Conservation (phyloP, 1,140 invertebrate species). For the Gonioctena quinquepunctata region DNA sequence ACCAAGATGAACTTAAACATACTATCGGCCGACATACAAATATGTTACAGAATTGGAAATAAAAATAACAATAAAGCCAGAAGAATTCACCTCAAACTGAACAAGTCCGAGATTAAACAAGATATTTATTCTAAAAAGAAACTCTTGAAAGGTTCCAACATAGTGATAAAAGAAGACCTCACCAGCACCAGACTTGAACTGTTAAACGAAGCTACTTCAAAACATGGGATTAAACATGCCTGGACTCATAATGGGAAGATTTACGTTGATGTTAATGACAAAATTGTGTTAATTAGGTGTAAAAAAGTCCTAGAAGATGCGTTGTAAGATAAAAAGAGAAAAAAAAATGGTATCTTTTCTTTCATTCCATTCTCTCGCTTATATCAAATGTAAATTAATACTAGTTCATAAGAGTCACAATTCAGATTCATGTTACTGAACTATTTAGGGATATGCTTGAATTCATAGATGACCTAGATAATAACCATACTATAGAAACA, state of each 20-base stretch:
- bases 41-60: conserved; percentile 8
- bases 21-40: neutral
- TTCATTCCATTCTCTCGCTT: too few relatives aligned
- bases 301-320: neutral
- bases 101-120: neutral
- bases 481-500: neutral
- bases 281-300: neutral
- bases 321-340: too few relatives aligned
- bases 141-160: neutral
- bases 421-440: too few relatives aligned
- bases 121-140: conserved; percentile 12
- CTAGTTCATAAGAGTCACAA: too few relatives aligned
- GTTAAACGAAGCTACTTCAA: neutral
- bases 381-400: too few relatives aligned
- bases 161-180: conserved; percentile 5
- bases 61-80: conserved; percentile 7
- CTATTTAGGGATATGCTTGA: neutral
- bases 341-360: too few relatives aligned
- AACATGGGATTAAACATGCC: neutral
- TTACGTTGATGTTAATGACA: neutral
- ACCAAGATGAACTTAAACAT: conserved; percentile 5
- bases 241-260: conserved; percentile 8
- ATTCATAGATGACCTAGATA: neutral
- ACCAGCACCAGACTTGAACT: neutral
- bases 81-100: conserved; percentile 5